Conservation (phyloP, 2,113 vertebrate genomes). For the Muntiacus muntjak region DNA sequence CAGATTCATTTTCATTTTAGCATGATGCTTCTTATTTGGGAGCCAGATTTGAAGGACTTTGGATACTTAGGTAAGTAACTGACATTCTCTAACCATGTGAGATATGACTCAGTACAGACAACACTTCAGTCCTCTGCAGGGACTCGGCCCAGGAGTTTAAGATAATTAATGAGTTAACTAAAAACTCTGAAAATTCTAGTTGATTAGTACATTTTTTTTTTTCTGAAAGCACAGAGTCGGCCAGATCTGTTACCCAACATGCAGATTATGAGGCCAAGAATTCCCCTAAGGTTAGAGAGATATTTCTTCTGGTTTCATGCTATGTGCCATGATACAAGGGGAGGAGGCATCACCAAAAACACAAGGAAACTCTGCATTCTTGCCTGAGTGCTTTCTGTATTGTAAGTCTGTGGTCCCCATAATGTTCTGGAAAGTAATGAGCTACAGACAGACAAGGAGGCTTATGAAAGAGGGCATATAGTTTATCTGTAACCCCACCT, state of each 20-base stretch:
- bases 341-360: neutral
- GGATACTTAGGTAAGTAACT: neutral
- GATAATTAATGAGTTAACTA: neutral
- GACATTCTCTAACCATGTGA: neutral
- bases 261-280: neutral
- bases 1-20: neutral
- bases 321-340: neutral
- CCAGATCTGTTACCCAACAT: neutral
- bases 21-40: neutral
- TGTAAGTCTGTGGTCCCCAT: neutral
- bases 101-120: neutral
- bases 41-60: neutral
- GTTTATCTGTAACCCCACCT: neutral
- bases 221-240: neutral
- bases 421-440: neutral
- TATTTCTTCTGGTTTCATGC: neutral
- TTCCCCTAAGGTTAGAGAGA: neutral
- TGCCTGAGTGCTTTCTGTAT: neutral
- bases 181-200: neutral
- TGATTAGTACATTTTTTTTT: neutral
- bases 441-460: neutral
- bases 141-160: neutral
- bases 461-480: neutral
- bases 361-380: neutral
- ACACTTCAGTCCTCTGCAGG: neutral